Evolutionary conservation across 2,113 vertebrate genomes (phyloP).

Genomic region (Dendropsophus ebraccatus): DNA sequence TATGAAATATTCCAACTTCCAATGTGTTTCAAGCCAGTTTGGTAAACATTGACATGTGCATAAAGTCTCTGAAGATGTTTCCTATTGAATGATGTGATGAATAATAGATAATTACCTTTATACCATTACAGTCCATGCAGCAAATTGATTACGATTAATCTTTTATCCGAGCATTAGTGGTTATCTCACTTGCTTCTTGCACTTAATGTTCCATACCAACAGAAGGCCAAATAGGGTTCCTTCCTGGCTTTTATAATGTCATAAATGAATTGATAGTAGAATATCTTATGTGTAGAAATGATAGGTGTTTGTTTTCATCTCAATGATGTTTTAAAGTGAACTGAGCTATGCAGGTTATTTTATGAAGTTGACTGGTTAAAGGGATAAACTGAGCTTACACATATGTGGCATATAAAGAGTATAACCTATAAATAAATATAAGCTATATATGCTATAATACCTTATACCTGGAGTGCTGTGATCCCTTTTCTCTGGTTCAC

Average conservation of each 20-base stretch:
- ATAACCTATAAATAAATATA: too few species aligned
- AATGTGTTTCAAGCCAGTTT: not conserved
- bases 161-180: constrained; percentile 36
- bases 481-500: too few species aligned
- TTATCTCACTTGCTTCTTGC: constrained; percentile 26
- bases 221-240: constrained; percentile 48
- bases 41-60: not conserved
- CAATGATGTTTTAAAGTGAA: not conserved
- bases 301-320: constrained; percentile 1
- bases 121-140: constrained; percentile 49
- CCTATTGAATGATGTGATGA: constrained; percentile 48
- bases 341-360: not conserved
- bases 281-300: constrained; percentile 15
- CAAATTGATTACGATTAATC: constrained; percentile 55
- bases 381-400: not conserved
- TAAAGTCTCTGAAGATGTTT: constrained; percentile 30
- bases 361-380: not conserved
- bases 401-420: not conserved
- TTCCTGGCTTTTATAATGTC: constrained; percentile 52
- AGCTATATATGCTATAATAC: too few species aligned
- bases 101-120: constrained; percentile 53
- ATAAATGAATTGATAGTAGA: constrained; percentile 41
- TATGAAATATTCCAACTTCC: not conserved
- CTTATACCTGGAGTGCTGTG: too few species aligned
- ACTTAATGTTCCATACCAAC: constrained; percentile 23